Conservation (phyloP, 1,140 invertebrate species). For the Zaprionus camerounensis region DNA sequence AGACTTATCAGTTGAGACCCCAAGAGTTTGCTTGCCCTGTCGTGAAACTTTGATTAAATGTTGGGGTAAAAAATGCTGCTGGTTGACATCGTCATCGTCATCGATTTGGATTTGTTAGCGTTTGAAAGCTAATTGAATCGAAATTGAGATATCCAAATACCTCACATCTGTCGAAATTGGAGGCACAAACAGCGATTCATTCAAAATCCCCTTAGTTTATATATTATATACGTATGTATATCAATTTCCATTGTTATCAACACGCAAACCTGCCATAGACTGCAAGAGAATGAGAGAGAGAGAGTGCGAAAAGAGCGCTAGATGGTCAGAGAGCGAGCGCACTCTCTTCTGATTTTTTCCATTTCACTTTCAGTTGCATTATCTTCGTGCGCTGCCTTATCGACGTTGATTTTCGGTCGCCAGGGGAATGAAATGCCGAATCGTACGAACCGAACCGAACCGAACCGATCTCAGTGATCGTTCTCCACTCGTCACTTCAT, state of each 20-base stretch:
- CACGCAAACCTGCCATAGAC: not conserved
- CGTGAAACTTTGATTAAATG: slow-evolving; percentile 31
- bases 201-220: slow-evolving; percentile 35
- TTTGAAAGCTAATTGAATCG: slow-evolving; percentile 65
- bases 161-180: slow-evolving; percentile 40
- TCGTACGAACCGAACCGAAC: slow-evolving; percentile 34
- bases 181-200: slow-evolving; percentile 30
- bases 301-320: slow-evolving; percentile 4
- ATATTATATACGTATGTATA: slow-evolving; percentile 19
- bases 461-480: slow-evolving; percentile 25
- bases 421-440: slow-evolving; percentile 9
- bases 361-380: slow-evolving; percentile 37
- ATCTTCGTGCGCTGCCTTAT: slow-evolving; percentile 51
- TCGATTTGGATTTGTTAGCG: slow-evolving; percentile 58
- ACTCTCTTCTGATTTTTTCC: slow-evolving; percentile 43
- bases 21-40: not conserved
- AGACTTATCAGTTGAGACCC: slow-evolving; percentile 24
- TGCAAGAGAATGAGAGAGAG: not conserved
- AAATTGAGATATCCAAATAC: slow-evolving; percentile 33
- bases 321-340: slow-evolving; percentile 7
- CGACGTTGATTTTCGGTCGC: slow-evolving; percentile 39
- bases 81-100: slow-evolving; percentile 31
- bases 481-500: slow-evolving; percentile 47
- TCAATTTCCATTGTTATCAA: slow-evolving; percentile 64
- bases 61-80: slow-evolving; percentile 9